Evolutionary conservation across 2,888 invertebrate genomes (phyloP).

Genomic region (Oxyscelio sp.): DNA sequence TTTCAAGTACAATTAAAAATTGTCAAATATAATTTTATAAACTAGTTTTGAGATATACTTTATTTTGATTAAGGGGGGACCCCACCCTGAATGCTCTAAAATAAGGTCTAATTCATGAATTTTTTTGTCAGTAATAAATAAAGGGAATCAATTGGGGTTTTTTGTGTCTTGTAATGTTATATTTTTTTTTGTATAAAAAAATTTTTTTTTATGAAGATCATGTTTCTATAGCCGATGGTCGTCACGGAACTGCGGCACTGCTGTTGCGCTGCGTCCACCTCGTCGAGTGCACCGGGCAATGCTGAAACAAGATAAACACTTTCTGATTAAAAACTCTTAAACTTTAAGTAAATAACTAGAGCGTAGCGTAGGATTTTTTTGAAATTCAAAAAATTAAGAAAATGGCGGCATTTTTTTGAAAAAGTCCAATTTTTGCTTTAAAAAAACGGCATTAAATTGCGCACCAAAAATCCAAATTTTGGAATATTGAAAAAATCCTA

Average conservation of each 20-base stretch:
- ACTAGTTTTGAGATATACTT: too few species aligned
- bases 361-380: constrained; percentile 2
- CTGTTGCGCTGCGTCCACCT: too few species aligned
- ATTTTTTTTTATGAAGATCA: constrained; percentile 9
- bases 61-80: constrained; percentile 5
- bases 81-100: background rate
- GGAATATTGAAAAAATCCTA: constrained; percentile 10
- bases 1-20: too few species aligned
- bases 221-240: background rate
- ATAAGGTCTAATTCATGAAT: background rate
- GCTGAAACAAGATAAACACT: background rate
- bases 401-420: background rate
- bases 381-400: constrained; percentile 3
- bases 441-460: constrained; percentile 7
- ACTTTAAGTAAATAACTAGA: background rate
- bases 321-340: background rate
- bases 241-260: too few species aligned
- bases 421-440: constrained; percentile 16
- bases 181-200: constrained; percentile 10
- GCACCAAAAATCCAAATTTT: constrained; percentile 13
- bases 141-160: background rate
- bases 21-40: too few species aligned
- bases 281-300: background rate
- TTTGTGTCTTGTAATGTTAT: background rate
- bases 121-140: background rate